Base-by-base conservation (phyloP, 2,888 invertebrate species). In the Drosophila meridionalis region DNA sequence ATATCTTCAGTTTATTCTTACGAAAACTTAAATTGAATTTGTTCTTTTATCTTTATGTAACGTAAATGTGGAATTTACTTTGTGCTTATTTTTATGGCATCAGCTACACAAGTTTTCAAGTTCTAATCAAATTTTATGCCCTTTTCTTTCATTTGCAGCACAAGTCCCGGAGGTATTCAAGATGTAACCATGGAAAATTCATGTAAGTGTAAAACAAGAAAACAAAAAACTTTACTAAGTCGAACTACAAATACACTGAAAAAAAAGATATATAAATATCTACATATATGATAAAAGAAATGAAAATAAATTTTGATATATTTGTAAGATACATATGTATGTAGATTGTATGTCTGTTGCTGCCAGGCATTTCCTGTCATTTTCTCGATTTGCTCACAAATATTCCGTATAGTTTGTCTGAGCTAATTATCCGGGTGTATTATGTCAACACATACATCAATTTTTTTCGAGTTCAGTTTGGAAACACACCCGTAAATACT, bases 131-230 rank as follows among this genome's bases (percentile, higher is more conserved):
- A 2, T 26, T 56, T 32, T 50, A 30, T 43, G 42, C 5, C 14
- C 32, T 42, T 50, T 20, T 53, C 56, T 30, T 56, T 92, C 5
- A 76, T 87, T 94, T 95, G 58, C 94, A 96, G 96, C 91, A 95
- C 95, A 63, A 96, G 95, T 91, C 96, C 96, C 26, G 94, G 95
- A 76, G 95, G 95, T 90, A 93, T 96, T 73, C 95, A 96, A 92
- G 96, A 96, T 93, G 95, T 95, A 92, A 95, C 95, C 55, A 92
- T 95, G 91, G 94, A 95, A 84, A 92, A 91, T 83, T 91, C 93
- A 84, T 93, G 93, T 93, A 85, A 92, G 93, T 91, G 67, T 38
- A 4, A 26, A 45, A 47, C 28, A 20, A 42, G 2, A 4, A 20
- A 34, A 45, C 11, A 26, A 26, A 5, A 14, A 4, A 4, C 3